These are phyloP conservation scores for Beris morrisii DNA, from an alignment of 2,888 invertebrate genomes.

Conservation along the genomic window DNA sequence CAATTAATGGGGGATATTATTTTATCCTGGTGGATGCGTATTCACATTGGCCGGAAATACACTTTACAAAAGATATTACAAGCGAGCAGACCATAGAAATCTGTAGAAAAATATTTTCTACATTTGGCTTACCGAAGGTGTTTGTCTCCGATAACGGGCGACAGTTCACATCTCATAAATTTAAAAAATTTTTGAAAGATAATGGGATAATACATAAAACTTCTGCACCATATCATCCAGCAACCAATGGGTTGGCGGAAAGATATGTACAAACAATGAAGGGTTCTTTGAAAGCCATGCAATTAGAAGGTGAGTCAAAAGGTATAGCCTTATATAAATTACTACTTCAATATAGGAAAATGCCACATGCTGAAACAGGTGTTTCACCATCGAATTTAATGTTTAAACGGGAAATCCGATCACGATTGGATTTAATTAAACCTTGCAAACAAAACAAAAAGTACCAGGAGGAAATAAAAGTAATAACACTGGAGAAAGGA, in stretches of 20 bases:
- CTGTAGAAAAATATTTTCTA: conserved; percentile 31
- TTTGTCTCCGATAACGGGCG: conserved; percentile 38
- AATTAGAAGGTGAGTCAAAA: not conserved
- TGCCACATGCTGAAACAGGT: conserved; percentile 38
- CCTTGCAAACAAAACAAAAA: not conserved
- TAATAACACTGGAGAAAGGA: too few relatives aligned
- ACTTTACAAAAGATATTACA: conserved; percentile 26
- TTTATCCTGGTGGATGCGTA: conserved; percentile 39
- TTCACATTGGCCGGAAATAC: conserved; percentile 40
- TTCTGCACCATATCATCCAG: conserved; percentile 31
- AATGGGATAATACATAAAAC: conserved; percentile 33
- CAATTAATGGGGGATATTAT: conserved; percentile 12
- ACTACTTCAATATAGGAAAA: conserved; percentile 34
- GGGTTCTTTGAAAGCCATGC: conserved; percentile 29
- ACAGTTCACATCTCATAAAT: conserved; percentile 29
- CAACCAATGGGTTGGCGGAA: conserved; percentile 40
- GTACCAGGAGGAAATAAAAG: too few relatives aligned
- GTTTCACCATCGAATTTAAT: conserved; percentile 40
- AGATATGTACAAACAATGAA: conserved; percentile 40
- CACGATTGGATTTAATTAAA: conserved; percentile 38
- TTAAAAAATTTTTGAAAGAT: conserved; percentile 20
- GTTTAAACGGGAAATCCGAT: conserved; percentile 38
- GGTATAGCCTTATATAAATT: conserved; percentile 5
- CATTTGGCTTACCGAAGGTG: conserved; percentile 31
- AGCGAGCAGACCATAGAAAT: conserved; percentile 1